Evolutionary conservation across 2,113 vertebrate genomes (phyloP), one percentile per base, ranked within the genome.

Genomic region (Vireo altiloquus): DNA sequence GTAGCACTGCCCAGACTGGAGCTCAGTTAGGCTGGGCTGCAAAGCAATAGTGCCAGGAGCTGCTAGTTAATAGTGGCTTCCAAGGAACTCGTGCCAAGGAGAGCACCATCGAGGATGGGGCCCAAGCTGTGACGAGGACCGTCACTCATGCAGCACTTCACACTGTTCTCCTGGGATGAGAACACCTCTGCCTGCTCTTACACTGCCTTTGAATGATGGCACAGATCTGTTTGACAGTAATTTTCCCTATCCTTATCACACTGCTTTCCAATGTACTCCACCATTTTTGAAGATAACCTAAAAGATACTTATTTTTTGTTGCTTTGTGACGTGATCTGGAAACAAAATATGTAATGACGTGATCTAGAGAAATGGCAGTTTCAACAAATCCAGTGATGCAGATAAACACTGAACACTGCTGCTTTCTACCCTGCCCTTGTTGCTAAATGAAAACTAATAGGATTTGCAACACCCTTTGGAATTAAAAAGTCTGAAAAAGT

Each of bases 51-150:
- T 1, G 2, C 11, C 6, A 8, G n/a, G 37, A 47, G 18, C 4
- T 56, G 44, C 13, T 19, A 3, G 31, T 14, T 33, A n/a, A 11
- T 2, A n/a, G 27, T 1, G 1, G 13, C 30, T 47, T 47, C 44
- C 47, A 28, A 33, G 5, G 33, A n/a, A 22, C 22, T 21, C 39
- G 0, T 11, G 54, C 10, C n/a, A 37, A 20, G 18, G 27, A 42
- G 30, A 44, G 13, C 39, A 12, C 10, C 13, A 0, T 0, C 0
- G 1, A 25, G 23, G 28, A 11, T 25, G 31, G 6, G 12, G 21
- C 68, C 21, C 0, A 0, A 15, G 40, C 22, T 37, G 22, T 28
- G 64, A 4, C 2, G 1, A 4, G 0, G 11, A 6, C 17, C 1
- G 0, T 21, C 23, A 2, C 17, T 40, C 20, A 11, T 6, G 35